Evolutionary conservation across 2,797 vertebrate genomes (phyloP).

Genomic region (Mareca strepera): DNA sequence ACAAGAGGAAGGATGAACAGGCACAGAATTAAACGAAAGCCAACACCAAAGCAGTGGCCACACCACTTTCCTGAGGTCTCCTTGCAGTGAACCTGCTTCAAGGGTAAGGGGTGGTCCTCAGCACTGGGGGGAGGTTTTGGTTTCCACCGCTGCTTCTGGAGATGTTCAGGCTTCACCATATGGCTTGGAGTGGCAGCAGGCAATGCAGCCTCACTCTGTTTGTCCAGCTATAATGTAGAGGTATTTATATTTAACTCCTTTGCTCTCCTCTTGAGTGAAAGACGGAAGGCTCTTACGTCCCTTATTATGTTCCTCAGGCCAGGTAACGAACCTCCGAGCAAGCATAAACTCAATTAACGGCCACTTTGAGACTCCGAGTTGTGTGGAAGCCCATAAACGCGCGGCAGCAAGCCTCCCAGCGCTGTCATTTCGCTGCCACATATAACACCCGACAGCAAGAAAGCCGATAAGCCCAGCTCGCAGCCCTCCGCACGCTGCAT

Average conservation of each 20-base stretch:
- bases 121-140: background rate
- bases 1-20: background rate
- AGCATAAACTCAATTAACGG: slow-evolving; percentile 14
- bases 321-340: background rate
- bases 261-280: background rate
- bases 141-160: background rate
- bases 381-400: background rate
- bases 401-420: background rate
- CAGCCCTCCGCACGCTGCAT: background rate
- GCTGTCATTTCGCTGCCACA: background rate
- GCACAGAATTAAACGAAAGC: background rate
- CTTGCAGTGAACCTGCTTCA: background rate
- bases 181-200: background rate
- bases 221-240: background rate
- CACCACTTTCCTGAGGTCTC: background rate
- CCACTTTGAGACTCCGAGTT: background rate
- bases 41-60: background rate
- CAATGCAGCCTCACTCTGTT: background rate
- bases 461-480: background rate
- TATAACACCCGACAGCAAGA: fast-evolving
- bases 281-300: background rate
- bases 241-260: background rate
- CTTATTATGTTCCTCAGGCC: background rate
- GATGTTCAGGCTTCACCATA: background rate
- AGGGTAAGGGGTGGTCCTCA: background rate